Percentiles rank a stretch among this genome's conserved stretches.
Evolutionary conservation across 92 coral and sea anemone genomes (phyloP).

Genomic region (Pocillopora meandrina): DNA sequence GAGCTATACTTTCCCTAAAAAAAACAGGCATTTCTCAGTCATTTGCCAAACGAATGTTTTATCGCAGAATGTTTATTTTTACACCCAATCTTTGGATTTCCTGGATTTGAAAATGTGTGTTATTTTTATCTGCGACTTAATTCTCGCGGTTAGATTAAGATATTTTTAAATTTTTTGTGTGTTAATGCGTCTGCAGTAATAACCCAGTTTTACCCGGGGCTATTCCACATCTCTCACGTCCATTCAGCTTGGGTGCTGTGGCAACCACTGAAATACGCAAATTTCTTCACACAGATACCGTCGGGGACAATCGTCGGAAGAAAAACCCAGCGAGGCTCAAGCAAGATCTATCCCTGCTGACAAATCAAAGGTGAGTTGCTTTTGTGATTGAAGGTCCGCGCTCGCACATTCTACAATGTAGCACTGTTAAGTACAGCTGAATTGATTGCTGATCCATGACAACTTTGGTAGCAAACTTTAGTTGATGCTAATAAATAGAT

Average conservation of each 20-base stretch:
- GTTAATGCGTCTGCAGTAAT: not conserved
- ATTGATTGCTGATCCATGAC: not conserved
- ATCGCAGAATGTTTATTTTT: not conserved
- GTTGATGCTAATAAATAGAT: not conserved
- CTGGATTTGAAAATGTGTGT: not conserved
- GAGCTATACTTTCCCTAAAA: too few species aligned
- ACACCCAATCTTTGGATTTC: slow-evolving; percentile 5
- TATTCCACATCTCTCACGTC: slow-evolving; percentile 24
- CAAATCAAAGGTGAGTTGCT: slow-evolving; percentile 7
- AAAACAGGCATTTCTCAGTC: too few species aligned
- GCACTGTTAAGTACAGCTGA: not conserved
- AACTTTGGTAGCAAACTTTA: not conserved
- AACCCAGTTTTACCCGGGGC: slow-evolving; percentile 17
- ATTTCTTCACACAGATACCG: slow-evolving; percentile 13
- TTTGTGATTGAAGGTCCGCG: not conserved
- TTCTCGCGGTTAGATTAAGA: slow-evolving; percentile 10
- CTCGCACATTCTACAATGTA: too few species aligned
- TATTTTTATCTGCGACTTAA: not conserved
- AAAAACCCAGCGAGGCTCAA: slow-evolving; percentile 3
- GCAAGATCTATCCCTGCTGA: slow-evolving; percentile 3
- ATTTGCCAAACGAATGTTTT: not conserved
- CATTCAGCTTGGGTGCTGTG: slow-evolving; percentile 13
- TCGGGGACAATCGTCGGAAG: slow-evolving; percentile 27
- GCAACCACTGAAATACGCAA: not conserved
- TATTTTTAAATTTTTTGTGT: not conserved